Conservation (phyloP, 1,140 invertebrate genomes). For the Pectinophora gossypiella region DNA sequence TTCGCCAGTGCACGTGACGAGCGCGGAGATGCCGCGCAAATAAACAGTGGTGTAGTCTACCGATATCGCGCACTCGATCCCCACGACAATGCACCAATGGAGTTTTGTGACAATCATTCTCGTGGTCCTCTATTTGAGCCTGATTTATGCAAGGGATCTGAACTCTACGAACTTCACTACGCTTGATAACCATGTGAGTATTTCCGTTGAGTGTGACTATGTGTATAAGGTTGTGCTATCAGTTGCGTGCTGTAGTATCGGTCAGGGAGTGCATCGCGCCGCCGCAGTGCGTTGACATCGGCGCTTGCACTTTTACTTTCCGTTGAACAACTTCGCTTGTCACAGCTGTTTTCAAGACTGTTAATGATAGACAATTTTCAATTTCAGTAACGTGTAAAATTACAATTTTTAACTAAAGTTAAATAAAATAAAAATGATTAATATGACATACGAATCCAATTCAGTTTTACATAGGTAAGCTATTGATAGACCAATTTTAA, state of each 20-base stretch:
- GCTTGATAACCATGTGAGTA: conserved; percentile 60
- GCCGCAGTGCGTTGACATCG: conserved; percentile 46
- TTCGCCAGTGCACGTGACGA: conserved; percentile 44
- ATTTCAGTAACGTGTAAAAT: too few species aligned
- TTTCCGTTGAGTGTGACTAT: background rate
- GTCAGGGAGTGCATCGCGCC: conserved; percentile 16
- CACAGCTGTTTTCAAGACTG: background rate
- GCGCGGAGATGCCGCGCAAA: conserved; percentile 59
- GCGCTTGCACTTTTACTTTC: conserved; percentile 64
- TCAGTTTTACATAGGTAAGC: too few species aligned
- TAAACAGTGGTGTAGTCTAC: conserved; percentile 47
- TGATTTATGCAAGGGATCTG: conserved; percentile 37
- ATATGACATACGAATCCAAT: too few species aligned
- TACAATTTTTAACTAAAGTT: too few species aligned
- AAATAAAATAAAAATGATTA: too few species aligned
- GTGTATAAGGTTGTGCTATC: background rate
- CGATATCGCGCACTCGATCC: conserved; percentile 29
- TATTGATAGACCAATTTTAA: too few species aligned
- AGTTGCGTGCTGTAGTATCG: conserved; percentile 23
- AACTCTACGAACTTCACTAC: conserved; percentile 31
- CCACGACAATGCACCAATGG: conserved; percentile 66
- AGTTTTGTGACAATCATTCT: conserved; percentile 56
- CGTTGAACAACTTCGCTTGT: conserved; percentile 29
- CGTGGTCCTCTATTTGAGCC: conserved; percentile 42
- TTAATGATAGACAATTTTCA: background rate